A percentile compares a stretch with the other conserved stretches of the same genome.
phyloP scores from a whole-genome alignment of 2,888 invertebrate genomes.

The Machimus atricapillus region DNA sequence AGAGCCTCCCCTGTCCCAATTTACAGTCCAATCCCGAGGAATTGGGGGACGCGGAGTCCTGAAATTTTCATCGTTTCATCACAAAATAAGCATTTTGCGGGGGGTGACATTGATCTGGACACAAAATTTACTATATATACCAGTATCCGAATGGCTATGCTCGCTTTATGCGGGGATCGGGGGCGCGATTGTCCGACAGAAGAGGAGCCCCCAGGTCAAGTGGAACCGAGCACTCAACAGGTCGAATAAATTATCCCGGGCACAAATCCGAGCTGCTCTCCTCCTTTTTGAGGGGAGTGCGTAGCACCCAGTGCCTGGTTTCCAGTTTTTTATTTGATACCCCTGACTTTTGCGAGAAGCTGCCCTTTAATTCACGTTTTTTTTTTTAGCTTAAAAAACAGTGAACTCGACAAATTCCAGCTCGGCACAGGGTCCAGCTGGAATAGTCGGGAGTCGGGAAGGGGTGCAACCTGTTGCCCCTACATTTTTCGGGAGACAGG shows the following conservation, averaged over 20 bases:
- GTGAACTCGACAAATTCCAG: neutral
- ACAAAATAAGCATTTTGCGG: neutral
- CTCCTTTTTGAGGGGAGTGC: neutral
- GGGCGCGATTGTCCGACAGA: neutral
- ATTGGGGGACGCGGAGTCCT: neutral
- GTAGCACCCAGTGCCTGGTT: neutral
- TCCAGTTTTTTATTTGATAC: neutral
- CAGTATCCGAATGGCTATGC: neutral
- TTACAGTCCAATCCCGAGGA: neutral
- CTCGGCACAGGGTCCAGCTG: neutral
- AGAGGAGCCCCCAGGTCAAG: neutral
- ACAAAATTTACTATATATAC: neutral
- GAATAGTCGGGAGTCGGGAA: neutral
- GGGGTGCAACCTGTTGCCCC: neutral
- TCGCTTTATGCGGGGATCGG: neutral
- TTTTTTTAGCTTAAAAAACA: neutral
- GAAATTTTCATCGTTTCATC: neutral
- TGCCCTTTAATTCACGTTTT: neutral
- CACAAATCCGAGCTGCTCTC: neutral
- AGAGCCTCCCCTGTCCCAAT: neutral
- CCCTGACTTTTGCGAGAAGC: neutral
- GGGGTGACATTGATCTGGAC: neutral
- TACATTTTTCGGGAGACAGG: neutral
- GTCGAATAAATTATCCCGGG: constrained; percentile 23
- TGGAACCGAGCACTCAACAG: constrained; percentile 8